Conservation (phyloP, 2,113 vertebrate species). For the Corydoras maculifer region DNA sequence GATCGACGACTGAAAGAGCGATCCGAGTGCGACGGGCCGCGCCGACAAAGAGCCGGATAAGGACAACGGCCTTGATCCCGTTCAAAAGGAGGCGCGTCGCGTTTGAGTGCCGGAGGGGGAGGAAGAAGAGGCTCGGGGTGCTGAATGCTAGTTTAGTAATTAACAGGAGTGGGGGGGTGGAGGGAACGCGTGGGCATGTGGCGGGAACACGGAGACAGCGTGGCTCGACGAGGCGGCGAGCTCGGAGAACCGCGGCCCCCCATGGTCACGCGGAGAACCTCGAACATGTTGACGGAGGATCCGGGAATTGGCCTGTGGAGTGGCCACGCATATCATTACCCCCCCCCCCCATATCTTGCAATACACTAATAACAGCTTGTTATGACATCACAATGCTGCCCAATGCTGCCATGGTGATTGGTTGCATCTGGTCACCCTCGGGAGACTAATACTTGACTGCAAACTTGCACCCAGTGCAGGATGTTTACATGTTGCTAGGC, state of each 20-base stretch:
- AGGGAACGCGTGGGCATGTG: slow-evolving; percentile 22
- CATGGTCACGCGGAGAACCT: background rate
- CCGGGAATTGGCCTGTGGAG: too few relatives aligned
- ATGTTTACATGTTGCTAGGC: too few relatives aligned
- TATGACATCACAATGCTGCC: too few relatives aligned
- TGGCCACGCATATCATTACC: too few relatives aligned
- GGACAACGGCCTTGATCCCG: background rate
- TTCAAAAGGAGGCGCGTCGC: slow-evolving; percentile 1
- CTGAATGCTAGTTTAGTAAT: slow-evolving; percentile 33
- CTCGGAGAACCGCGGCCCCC: background rate
- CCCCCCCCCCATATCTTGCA: too few relatives aligned
- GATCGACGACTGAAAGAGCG: background rate
- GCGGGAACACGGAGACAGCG: background rate
- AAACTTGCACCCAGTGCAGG: too few relatives aligned
- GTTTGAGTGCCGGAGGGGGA: background rate
- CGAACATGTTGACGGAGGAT: background rate
- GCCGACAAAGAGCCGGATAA: background rate
- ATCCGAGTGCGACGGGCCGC: background rate
- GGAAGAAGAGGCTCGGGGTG: slow-evolving; percentile 20
- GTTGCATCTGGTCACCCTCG: too few relatives aligned
- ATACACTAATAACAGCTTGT: too few relatives aligned
- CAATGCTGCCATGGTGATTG: too few relatives aligned
- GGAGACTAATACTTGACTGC: too few relatives aligned
- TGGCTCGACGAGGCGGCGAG: too few relatives aligned
- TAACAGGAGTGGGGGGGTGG: slow-evolving; percentile 22